Base-by-base conservation (phyloP, 2,113 vertebrate species). In the Chrysemys picta region DNA sequence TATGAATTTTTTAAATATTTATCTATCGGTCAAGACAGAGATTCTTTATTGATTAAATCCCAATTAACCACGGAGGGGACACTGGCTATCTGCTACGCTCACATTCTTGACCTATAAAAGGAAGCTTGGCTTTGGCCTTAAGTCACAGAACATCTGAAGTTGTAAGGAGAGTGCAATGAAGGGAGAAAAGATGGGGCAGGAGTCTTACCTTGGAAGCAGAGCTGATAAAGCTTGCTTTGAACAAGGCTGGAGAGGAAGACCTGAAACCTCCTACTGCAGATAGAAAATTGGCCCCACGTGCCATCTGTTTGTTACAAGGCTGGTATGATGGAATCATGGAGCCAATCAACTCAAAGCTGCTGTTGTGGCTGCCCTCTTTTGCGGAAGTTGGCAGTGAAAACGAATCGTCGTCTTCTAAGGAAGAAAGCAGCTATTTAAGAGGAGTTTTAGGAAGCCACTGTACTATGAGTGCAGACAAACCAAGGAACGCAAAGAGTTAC, bases 281-380 rank as follows among this genome's bases (percentile, higher is more conserved):
- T 11, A 97, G 62, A 47, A 97, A 94, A 88, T 94, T 96, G 49
- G 98, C 94, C 12, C 98, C 98, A 4, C 98, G 98, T 0, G 98
- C 98, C 54, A 97, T 29, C 4, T 98, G 98, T 84, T 99, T 99
- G 94, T 96, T 99, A 80, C 98, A 98, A 3, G 99, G 99, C 94
- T 99, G 99, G 93, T 99, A 99, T 2, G 99, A 99, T 0, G 99
- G 99, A 84, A 99, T 99, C 98, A 99, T 99, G 90, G 99, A 99
- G 53, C 98, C 98, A 13, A 99, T 98, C 22, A 99, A 96, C 94
- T 99, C 99, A 94, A 99, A 99, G 98, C 99, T 99, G 98, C 99
- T 99, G 97, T 99, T 99, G 94, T 99, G 99, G 97, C 99, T 99
- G 96, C 97, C 99, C 72, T 99, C 99, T 94, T 99, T 99, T 1